Evolutionary conservation across 2,888 invertebrate genomes (phyloP).

Genomic region (Folsomia candida): DNA sequence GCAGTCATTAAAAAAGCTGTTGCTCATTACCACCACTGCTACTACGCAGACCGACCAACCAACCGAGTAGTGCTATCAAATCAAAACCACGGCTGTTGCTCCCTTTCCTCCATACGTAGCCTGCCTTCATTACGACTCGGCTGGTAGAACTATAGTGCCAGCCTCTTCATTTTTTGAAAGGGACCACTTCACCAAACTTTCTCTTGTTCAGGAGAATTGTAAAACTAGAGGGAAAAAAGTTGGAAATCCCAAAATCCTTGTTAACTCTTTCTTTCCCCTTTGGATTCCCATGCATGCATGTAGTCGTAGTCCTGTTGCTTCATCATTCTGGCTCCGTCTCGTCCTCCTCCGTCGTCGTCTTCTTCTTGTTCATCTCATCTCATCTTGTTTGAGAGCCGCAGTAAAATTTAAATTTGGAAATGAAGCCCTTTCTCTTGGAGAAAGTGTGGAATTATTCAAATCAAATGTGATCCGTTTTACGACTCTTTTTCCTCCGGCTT

Average conservation of each 20-base stretch:
- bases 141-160: background rate
- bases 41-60: background rate
- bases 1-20: background rate
- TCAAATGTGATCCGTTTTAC: background rate
- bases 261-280: background rate
- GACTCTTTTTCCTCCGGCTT: background rate
- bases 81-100: background rate
- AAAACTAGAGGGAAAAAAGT: background rate
- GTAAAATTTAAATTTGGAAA: background rate
- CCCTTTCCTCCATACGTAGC: background rate
- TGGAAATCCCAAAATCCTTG: background rate
- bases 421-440: background rate
- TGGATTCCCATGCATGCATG: background rate
- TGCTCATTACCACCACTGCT: background rate
- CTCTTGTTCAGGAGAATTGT: background rate
- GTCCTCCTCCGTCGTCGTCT: background rate
- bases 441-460: slow-evolving; percentile 8
- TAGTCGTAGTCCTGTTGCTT: background rate
- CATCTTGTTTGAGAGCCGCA: background rate
- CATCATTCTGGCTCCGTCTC: background rate
- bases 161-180: background rate
- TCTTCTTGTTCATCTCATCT: background rate
- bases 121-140: background rate
- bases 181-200: background rate
- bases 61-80: no score